phyloP scores from a whole-genome alignment of 2,113 vertebrate genomes.

The Alouatta palliata region DNA sequence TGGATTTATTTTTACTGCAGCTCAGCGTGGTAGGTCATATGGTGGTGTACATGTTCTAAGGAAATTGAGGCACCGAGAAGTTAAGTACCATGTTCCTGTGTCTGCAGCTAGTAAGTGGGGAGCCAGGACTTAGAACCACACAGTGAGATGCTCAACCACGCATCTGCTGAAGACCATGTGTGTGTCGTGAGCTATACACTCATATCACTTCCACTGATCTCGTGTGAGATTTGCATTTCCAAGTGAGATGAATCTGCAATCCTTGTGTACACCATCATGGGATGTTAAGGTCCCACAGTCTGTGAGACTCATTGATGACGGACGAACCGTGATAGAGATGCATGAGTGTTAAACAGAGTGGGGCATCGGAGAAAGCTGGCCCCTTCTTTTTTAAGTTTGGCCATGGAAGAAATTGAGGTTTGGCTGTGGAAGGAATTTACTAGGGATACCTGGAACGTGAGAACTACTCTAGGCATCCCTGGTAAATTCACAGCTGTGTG shows the following conservation, averaged over 20 bases:
- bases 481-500: neutral
- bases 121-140: neutral
- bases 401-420: neutral
- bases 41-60: neutral
- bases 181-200: neutral
- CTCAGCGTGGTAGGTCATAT: too few species aligned
- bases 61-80: neutral
- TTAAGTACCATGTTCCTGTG: fast-evolving
- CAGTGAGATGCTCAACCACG: neutral
- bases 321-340: fast-evolving
- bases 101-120: fast-evolving
- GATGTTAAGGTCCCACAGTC: neutral
- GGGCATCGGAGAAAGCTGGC: neutral
- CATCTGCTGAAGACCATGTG: neutral
- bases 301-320: fast-evolving
- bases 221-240: neutral
- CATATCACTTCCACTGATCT: fast-evolving
- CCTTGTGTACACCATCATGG: neutral
- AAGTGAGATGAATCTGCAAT: neutral
- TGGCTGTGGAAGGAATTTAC: neutral
- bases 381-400: neutral
- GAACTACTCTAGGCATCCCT: neutral
- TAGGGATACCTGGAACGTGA: too few species aligned
- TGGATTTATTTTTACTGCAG: neutral
- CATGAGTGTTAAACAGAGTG: neutral